Evolutionary conservation across 1,140 invertebrate genomes (phyloP), one percentile per base, ranked within the genome.

Genomic region (Galleria mellonella): DNA sequence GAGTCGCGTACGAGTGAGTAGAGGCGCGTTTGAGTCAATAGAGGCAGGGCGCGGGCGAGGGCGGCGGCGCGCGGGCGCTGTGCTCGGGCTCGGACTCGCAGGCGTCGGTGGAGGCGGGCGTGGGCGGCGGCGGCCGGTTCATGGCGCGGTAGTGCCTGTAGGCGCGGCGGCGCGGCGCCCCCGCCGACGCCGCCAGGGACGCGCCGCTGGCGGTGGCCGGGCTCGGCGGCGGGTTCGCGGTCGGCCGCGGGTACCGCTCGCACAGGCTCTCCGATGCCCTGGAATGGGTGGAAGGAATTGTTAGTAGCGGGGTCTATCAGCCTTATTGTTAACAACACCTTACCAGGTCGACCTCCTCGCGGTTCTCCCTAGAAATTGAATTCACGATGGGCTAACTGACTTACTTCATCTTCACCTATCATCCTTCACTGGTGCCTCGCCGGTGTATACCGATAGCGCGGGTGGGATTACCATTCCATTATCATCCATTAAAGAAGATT

Each of bases 21-120:
- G n/a, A n/a, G n/a, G n/a, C n/a, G 10, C 23, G 31, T 9, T 0
- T 1, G 7, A 9, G 14, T 57, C 42, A 72, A 56, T 71, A 65
- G 7, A 55, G 52, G 89, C 92, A 14, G 88, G 93, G 76, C 89
- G 89, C 72, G 93, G 95, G 94, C 0, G 95, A 95, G 5, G 95
- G 95, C 6, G 95, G 94, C 10, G 96, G 95, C 8, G 94, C 92
- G 67, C 91, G 92, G 0, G 93, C 91, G 47, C 90, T 88, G 11
- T 57, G 63, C 47, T 76, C 72, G 14, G 92, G 91, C 65, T 96
- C 94, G 2, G 93, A 94, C 61, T 97, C 96, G 74, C 94, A 96
- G 8, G 97, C 94, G 73, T 98, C 96, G 1, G 97, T 98, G 55
- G 94, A 96, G 74, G 96, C 97, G 0, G 97, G 96, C 5, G 96